These are phyloP conservation scores for Euglossa dilemma DNA, from an alignment of 1,140 invertebrate species.

Conservation along the genomic window DNA sequence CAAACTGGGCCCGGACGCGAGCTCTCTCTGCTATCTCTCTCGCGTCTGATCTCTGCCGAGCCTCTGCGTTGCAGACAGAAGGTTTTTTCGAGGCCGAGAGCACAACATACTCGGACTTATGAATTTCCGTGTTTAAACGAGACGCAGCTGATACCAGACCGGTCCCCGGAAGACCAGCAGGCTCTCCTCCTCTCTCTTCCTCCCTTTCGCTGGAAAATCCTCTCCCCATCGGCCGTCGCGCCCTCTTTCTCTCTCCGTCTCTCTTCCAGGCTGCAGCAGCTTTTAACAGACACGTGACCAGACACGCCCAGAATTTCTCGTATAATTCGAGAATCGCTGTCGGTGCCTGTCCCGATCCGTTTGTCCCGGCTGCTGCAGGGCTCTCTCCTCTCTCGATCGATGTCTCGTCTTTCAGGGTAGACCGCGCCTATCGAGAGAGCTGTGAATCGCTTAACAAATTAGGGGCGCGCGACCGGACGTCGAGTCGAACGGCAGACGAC, in stretches of 20 bases:
- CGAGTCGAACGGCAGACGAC: background rate
- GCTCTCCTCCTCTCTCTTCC: background rate
- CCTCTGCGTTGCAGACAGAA: conserved; percentile 12
- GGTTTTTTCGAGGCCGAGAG: background rate
- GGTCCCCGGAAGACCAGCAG: conserved; percentile 49
- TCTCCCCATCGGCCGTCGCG: background rate
- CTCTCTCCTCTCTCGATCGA: background rate
- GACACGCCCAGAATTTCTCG: conserved; percentile 55
- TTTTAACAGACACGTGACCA: conserved; percentile 63
- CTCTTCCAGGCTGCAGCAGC: conserved; percentile 56
- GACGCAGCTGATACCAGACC: conserved; percentile 62
- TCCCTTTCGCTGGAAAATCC: too few species aligned
- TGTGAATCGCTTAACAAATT: conserved; percentile 37
- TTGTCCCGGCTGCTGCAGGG: background rate
- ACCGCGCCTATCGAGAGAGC: conserved; percentile 8
- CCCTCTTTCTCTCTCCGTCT: background rate
- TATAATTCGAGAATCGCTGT: conserved; percentile 47
- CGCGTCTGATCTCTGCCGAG: conserved; percentile 23
- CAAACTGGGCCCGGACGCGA: conserved; percentile 45
- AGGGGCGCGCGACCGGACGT: conserved; percentile 6
- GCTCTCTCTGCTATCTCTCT: conserved; percentile 26
- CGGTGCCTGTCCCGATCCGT: conserved; percentile 26
- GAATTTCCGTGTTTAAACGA: conserved; percentile 76
- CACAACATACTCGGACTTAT: conserved; percentile 60
- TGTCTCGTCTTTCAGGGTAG: background rate